Conservation (phyloP, 2,888 invertebrate species). For the Ophioninae sp. region DNA sequence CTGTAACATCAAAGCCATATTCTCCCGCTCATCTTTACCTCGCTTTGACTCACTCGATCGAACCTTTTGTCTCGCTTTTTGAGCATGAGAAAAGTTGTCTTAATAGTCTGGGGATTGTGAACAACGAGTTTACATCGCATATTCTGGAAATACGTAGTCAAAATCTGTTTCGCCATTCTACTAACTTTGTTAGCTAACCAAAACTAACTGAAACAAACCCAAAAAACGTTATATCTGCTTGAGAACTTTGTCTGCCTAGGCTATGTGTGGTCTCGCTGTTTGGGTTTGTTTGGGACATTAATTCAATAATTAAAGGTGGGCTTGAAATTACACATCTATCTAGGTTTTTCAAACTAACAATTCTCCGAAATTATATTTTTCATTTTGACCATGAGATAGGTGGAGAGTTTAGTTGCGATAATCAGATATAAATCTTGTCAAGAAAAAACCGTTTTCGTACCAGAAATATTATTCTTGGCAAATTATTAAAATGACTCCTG, state of each 20-base stretch:
- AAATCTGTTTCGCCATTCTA: conserved; percentile 16
- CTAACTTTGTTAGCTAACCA: conserved; percentile 7
- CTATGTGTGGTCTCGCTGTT: background rate
- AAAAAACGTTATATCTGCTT: conserved; percentile 3
- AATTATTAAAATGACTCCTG: no score
- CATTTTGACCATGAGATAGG: background rate
- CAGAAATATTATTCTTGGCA: no score
- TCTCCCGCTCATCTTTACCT: background rate
- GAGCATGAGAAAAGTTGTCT: conserved; percentile 55
- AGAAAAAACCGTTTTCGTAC: background rate
- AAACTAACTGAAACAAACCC: background rate
- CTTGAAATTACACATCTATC: background rate
- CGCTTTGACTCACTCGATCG: background rate
- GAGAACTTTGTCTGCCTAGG: conserved; percentile 11
- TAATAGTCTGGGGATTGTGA: conserved; percentile 9
- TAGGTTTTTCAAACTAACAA: background rate
- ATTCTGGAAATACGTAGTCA: conserved; percentile 3
- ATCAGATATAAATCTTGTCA: no score
- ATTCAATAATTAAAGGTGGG: background rate
- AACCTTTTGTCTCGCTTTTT: conserved; percentile 15
- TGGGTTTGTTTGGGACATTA: background rate
- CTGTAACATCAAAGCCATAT: background rate
- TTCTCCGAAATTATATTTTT: background rate
- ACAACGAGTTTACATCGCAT: conserved; percentile 28
- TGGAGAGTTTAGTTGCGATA: no score